A percentile compares a stretch with the other conserved stretches of the same genome.
Evolutionary conservation across 2,888 invertebrate species (phyloP).

Genomic region (Harpagoxenus sublaevis): DNA sequence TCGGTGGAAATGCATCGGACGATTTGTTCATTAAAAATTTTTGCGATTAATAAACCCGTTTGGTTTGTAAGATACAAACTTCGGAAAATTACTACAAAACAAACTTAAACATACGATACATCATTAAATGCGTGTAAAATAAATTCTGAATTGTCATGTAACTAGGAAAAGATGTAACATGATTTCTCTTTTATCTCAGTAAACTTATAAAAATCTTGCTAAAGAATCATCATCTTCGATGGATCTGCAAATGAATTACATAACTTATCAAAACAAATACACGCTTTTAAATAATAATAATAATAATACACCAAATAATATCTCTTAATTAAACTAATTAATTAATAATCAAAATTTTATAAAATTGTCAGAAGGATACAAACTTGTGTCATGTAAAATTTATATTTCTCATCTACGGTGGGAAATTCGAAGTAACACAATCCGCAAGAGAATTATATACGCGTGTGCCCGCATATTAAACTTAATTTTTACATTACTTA

Average conservation of each 20-base stretch:
- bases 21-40: background rate
- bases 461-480: background rate
- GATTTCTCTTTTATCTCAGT: background rate
- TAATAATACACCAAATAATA: background rate
- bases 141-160: background rate
- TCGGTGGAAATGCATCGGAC: constrained; percentile 6
- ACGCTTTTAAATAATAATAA: background rate
- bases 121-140: background rate
- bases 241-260: background rate
- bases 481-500: constrained; percentile 3
- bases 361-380: background rate
- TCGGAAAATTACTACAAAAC: background rate
- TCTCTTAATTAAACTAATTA: background rate
- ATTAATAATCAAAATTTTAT: background rate
- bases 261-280: background rate
- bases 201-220: background rate
- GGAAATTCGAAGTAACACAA: constrained; percentile 7
- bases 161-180: background rate
- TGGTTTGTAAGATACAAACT: background rate
- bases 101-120: background rate
- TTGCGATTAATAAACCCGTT: background rate
- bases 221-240: background rate
- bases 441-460: background rate
- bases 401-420: constrained; percentile 2
- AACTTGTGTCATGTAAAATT: background rate